Evolutionary conservation across 1,140 invertebrate species (phyloP), one percentile per base, ranked within the genome.

Genomic region (Tetramorium simillimum): DNA sequence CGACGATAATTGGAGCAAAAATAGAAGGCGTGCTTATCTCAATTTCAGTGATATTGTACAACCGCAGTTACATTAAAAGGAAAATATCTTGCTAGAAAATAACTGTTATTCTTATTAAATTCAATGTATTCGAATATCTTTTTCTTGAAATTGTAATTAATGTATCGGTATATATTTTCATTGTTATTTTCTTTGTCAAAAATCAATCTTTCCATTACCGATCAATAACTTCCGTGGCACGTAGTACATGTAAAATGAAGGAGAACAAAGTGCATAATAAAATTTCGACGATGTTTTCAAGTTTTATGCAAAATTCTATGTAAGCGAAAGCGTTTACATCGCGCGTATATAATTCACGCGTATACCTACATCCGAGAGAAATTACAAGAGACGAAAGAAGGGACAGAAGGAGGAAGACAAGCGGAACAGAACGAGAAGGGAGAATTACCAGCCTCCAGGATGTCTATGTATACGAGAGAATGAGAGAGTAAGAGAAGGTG

Each of bases 231-330:
- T 46, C 4, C 12, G 6, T 12, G 21, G 0, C 43, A 9, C 16
- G 10, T 63, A 84, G 67, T 82, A 78, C 46, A 37, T 18, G 9
- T 10, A 58, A 16, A n/a, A 76, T 4, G 40, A 12, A 21, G 9
- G n/a, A 40, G 62, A 63, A 77, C 21, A 56, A 58, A 60, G 80
- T n/a, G 43, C 14, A 53, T 37, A 46, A 49, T 58, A 60, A 58
- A 58, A 81, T 21, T 18, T 53, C 65, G 28, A 49, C 67, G 49
- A 56, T 70, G 60, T 90, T 90, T 87, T 49, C 60, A 85, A 69
- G 40, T 53, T 87, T 80, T 65, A 84, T 73, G 88, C 60, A 87
- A 90, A 80, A 72, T 46, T 62, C 58, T 73, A 81, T 62, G 73
- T 82, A 85, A 90, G 58, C 78, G 21, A 78, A 73, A 43, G 62